Percentiles rank a stretch among this genome's conserved stretches.
phyloP scores from a whole-genome alignment of 2,797 vertebrate genomes.

The Urosaurus nigricauda region DNA sequence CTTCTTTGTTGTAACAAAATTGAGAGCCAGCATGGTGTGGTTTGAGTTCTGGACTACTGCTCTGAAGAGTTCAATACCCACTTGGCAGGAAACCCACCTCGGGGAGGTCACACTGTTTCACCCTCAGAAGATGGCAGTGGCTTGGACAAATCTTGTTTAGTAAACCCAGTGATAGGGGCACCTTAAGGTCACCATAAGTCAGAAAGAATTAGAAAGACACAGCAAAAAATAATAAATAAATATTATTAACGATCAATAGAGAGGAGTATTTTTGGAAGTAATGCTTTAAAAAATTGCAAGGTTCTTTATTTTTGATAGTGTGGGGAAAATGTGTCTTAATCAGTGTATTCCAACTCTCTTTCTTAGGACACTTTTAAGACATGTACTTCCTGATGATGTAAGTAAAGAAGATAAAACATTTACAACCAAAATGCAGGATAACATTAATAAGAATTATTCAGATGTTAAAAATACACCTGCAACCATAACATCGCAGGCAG shows the following conservation, averaged over 20 bases:
- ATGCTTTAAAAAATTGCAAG: neutral
- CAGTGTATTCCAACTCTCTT: slow-evolving; percentile 56
- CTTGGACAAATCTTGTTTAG: too few relatives aligned
- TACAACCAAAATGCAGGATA: slow-evolving; percentile 53
- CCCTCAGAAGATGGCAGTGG: too few relatives aligned
- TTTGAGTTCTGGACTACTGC: too few relatives aligned
- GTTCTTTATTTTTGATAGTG: neutral
- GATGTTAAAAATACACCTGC: slow-evolving; percentile 43
- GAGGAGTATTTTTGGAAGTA: slow-evolving; percentile 2
- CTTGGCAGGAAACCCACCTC: too few relatives aligned
- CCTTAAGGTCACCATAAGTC: too few relatives aligned
- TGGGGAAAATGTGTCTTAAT: neutral
- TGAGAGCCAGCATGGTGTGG: too few relatives aligned
- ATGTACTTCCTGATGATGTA: slow-evolving; percentile 45
- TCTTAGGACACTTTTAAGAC: slow-evolving; percentile 60
- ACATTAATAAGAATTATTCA: slow-evolving; percentile 38
- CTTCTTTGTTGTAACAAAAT: too few relatives aligned
- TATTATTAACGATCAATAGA: neutral
- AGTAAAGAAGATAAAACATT: slow-evolving; percentile 27
- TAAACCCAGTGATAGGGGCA: too few relatives aligned
- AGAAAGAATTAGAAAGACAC: too few relatives aligned
- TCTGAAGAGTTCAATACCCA: too few relatives aligned
- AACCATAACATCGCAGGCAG: slow-evolving; percentile 26
- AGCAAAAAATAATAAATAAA: neutral
- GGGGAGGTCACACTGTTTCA: too few relatives aligned